These are phyloP conservation scores for Paragorgia papillata DNA, from an alignment of 92 coral and sea anemone species.

Conservation along the genomic window DNA sequence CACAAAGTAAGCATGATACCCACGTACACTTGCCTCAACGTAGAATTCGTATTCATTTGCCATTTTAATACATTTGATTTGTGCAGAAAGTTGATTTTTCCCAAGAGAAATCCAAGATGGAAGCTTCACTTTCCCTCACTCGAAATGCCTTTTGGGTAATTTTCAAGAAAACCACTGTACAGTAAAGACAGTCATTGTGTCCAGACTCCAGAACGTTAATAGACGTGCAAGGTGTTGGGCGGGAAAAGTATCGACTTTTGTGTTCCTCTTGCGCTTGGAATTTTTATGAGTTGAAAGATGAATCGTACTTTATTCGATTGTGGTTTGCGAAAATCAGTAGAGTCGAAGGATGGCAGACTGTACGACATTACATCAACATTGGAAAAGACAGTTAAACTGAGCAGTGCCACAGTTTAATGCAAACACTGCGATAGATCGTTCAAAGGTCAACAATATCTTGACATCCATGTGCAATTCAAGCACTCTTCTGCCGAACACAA, in stretches of 20 bases:
- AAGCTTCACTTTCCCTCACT: constrained; percentile 2
- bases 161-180: constrained; percentile 6
- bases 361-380: constrained; percentile 53
- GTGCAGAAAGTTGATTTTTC: constrained; percentile 36
- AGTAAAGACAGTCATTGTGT: constrained; percentile 12
- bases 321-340: constrained; percentile 57
- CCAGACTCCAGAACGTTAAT: constrained; percentile 12
- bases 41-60: constrained; percentile 55
- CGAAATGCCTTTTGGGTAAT: not conserved
- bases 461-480: constrained; percentile 58
- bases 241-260: too few species aligned
- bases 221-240: constrained; percentile 23
- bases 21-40: constrained; percentile 51
- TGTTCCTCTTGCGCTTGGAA: too few species aligned
- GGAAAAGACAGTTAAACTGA: constrained; percentile 55
- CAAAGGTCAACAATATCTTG: constrained; percentile 56
- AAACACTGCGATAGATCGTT: constrained; percentile 39
- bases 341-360: constrained; percentile 46
- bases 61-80: constrained; percentile 21
- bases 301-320: constrained; percentile 63
- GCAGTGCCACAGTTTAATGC: constrained; percentile 39
- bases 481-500: constrained; percentile 46
- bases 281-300: constrained; percentile 32
- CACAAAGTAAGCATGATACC: constrained; percentile 39
- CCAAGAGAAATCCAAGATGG: constrained; percentile 40